Base-by-base conservation (phyloP, 2,113 vertebrate genomes). In the Trematocara variabile region DNA sequence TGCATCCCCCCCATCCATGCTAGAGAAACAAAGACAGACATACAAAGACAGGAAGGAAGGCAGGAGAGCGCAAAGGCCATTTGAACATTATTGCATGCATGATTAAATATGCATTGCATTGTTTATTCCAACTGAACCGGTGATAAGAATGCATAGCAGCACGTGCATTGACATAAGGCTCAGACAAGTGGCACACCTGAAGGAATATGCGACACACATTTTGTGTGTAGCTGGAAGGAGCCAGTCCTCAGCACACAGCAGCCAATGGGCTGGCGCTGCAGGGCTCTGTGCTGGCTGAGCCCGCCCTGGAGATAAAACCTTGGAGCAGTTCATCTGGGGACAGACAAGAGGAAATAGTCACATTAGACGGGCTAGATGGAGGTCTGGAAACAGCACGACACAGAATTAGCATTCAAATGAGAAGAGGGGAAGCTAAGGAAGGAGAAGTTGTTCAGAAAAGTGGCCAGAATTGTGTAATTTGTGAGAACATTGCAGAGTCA, bases 131-230 rank as follows among this genome's bases (percentile, higher is more conserved):
- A 73, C 87, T 80, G 68, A 85, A 88, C 39, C 63, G 37, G 79
- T 28, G 54, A 86, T 58, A 50, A 48, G 65, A 90, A 91, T 86
- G 75, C 88, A 83, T 55, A 86, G 81, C 60, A 70, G 83, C 80
- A 85, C 70, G 68, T 86, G 79, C 79, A 58, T 52, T 77, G 53
- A 65, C 63, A 82, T 84, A 83, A 81, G 80, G 37, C 73, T 52
- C 58, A 86, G 82, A 85, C 80, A 79, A 78, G 46, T 34, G 80
- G 41, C 91, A 50, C 83, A 96, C 96, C 96, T 96, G 93, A 96
- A 97, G 58, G 95, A 96, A 86, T 96, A 96, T 6, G 95, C 94
- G 34, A 96, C 89, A 91, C 96, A 96, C 4, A 82, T 81, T 30
- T 30, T n/a, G 18, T 82, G 63, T 44, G 28, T 60, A 65, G 68